Evolutionary conservation across 2,113 vertebrate genomes (phyloP), one percentile per base, ranked within the genome.

Genomic region (Procavia capensis): DNA sequence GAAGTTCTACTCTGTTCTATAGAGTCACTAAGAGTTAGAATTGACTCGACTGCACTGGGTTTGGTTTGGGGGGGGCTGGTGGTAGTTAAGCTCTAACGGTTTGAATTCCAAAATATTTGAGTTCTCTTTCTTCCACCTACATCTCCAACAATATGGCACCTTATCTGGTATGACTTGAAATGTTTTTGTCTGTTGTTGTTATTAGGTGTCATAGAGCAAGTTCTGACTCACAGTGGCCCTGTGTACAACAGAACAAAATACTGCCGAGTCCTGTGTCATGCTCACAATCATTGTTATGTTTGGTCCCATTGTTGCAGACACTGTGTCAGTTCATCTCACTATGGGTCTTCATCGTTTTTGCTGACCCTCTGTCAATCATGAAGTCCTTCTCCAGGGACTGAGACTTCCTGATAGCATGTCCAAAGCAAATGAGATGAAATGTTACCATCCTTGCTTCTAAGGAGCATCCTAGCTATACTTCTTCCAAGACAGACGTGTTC

Each of bases 51-150:
- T n/a, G n/a, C n/a, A n/a, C n/a, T n/a, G n/a, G n/a, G n/a, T n/a
- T n/a, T n/a, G n/a, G n/a, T n/a, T n/a, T n/a, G n/a, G n/a, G n/a
- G n/a, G n/a, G n/a, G n/a, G n/a, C n/a, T n/a, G n/a, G n/a, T n/a
- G n/a, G n/a, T n/a, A n/a, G n/a, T n/a, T 14, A 80, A 81, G 11
- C 16, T 59, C 41, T 90, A 3, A 50, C 22, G 16, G 29, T 87
- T 95, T 78, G 70, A 61, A 4, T 78, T 66, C 54, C 39, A 76
- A 94, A 94, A 36, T 85, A 31, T 91, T 88, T 95, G 82, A 82
- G 6, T n/a, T 75, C 34, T 68, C 2, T 84, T 74, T 24, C 8
- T 19, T 76, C 45, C 4, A 43, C 31, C 66, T 84, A 57, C n/a
- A 63, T 47, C 20, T 68, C 64, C 24, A 20, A 25, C 79, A 27